phyloP scores from a whole-genome alignment of 1,140 invertebrate genomes.

The Drosophila insularis region DNA sequence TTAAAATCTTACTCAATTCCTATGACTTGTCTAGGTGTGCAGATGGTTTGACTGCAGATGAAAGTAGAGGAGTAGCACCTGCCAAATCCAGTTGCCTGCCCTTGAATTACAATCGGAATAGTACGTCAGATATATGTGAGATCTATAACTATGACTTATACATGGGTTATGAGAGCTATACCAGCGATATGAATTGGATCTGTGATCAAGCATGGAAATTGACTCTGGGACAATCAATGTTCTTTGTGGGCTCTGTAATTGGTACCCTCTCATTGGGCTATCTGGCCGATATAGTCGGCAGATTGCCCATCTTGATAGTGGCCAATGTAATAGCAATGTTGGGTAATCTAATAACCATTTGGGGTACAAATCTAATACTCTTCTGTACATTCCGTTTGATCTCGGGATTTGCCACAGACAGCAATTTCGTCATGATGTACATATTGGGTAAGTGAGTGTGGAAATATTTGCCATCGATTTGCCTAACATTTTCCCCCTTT shows the following conservation, averaged over 20 bases:
- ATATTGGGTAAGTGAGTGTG: conserved; percentile 83
- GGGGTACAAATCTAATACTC: conserved; percentile 79
- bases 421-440: conserved; percentile 86
- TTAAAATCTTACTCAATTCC: conserved; percentile 27
- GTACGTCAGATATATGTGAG: conserved; percentile 24
- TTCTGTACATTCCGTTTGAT: conserved; percentile 84
- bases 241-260: conserved; percentile 85
- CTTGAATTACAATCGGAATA: conserved; percentile 5
- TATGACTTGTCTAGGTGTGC: conserved; percentile 54
- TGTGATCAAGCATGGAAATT: conserved; percentile 84
- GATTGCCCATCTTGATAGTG: conserved; percentile 84
- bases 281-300: conserved; percentile 84
- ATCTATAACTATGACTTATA: conserved; percentile 64
- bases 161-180: conserved; percentile 71
- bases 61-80: conserved; percentile 3
- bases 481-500: conserved; percentile 11
- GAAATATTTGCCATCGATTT: background rate
- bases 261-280: conserved; percentile 84
- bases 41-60: conserved; percentile 24
- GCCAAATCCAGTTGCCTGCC: conserved; percentile 49
- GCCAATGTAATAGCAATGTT: conserved; percentile 83
- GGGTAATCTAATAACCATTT: conserved; percentile 84
- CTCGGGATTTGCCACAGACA: conserved; percentile 85
- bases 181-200: conserved; percentile 83
- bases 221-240: conserved; percentile 85